Evolutionary conservation across 2,797 vertebrate species (phyloP).

Genomic region (Enteromius afrohamiltoni): DNA sequence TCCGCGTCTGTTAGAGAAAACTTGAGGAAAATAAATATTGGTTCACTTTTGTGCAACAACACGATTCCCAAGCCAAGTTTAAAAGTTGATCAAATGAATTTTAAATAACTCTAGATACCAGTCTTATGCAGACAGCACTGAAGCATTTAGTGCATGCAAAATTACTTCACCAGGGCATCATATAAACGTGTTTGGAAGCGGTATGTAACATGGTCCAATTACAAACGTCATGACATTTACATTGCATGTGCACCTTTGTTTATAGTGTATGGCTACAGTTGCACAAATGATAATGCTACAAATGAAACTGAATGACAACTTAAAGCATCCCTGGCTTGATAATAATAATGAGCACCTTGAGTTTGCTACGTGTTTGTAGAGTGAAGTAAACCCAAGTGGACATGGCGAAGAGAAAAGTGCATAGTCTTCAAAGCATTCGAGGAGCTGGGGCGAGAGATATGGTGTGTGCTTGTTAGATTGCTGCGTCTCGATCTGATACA

Average conservation of each 20-base stretch:
- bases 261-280: constrained; percentile 25
- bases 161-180: constrained; percentile 8
- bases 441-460: neutral
- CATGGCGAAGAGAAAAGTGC: constrained; percentile 24
- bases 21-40: constrained; percentile 32
- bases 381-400: constrained; percentile 24
- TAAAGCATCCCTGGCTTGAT: neutral
- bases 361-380: constrained; percentile 19
- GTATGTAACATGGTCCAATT: neutral
- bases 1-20: neutral
- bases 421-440: constrained; percentile 31
- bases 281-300: constrained; percentile 28
- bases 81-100: constrained; percentile 38
- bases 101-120: constrained; percentile 3
- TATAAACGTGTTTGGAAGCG: neutral
- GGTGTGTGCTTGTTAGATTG: constrained; percentile 50
- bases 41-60: constrained; percentile 25
- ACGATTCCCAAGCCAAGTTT: neutral
- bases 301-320: neutral
- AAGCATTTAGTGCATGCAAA: constrained; percentile 9
- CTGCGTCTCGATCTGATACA: constrained; percentile 3
- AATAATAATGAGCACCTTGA: constrained; percentile 23
- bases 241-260: neutral
- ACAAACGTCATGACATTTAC: neutral
- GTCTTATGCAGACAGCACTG: neutral